These are phyloP conservation scores for Corythaeola cristata DNA, from an alignment of 2,113 vertebrate genomes.

Conservation along the genomic window DNA sequence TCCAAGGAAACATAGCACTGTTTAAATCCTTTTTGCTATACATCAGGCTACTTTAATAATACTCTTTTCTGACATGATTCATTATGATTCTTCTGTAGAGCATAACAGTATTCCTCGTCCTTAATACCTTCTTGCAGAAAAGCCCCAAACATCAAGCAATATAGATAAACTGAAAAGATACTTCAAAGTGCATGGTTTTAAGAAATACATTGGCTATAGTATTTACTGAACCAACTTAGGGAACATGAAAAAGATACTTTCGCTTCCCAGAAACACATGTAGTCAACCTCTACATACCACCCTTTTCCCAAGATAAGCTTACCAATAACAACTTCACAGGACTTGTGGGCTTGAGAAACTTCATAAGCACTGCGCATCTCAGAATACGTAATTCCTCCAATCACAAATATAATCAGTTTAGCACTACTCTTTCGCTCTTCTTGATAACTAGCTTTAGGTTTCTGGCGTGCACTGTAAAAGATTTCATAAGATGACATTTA, in stretches of 20 bases:
- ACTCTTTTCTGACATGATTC: neutral
- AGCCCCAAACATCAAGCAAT: neutral
- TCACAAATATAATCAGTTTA: constrained; percentile 90
- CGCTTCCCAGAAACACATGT: accelerated
- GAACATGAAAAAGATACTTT: neutral
- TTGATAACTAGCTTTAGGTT: constrained; percentile 71
- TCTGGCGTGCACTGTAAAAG: constrained; percentile 78
- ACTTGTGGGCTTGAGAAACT: constrained; percentile 85
- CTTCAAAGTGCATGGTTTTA: neutral
- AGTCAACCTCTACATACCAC: neutral
- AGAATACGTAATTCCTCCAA: constrained; percentile 90
- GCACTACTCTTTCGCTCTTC: constrained; percentile 84
- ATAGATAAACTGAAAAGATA: neutral
- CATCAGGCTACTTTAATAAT: neutral
- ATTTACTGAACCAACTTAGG: neutral
- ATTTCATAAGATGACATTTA: neutral
- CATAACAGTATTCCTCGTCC: neutral
- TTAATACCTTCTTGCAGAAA: neutral
- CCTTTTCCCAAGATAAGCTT: constrained; percentile 29
- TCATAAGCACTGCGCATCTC: constrained; percentile 96
- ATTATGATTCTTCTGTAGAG: neutral
- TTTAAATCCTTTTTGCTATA: neutral
- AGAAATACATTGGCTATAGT: neutral
- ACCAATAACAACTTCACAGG: constrained; percentile 95
- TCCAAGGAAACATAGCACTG: neutral